Evolutionary conservation across 35 echinoderm and acorn worm genomes (phyloP).

Genomic region (Apostichopus japonicus): DNA sequence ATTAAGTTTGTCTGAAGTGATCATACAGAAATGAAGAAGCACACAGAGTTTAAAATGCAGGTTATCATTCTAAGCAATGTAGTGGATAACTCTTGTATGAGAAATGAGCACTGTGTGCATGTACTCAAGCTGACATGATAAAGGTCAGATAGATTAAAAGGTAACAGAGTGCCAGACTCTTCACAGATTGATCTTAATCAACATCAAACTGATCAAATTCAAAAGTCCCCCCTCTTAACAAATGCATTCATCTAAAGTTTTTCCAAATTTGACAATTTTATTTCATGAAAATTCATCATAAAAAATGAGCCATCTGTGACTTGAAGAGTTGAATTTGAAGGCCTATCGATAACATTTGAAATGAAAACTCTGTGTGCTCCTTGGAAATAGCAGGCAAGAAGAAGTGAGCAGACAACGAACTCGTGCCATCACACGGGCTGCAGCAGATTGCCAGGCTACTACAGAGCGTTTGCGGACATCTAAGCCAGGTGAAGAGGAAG

Average conservation of each 20-base stretch:
- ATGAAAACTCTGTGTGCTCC: slow-evolving; percentile 1
- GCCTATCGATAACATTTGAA: background rate
- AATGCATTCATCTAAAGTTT: no score
- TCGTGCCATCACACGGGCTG: slow-evolving; percentile 60
- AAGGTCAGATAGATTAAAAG: no score
- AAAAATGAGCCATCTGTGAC: background rate
- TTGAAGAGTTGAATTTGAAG: background rate
- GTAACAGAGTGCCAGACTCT: no score
- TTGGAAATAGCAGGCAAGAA: slow-evolving; percentile 15
- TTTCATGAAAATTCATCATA: no score
- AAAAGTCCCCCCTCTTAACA: no score
- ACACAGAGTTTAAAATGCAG: background rate
- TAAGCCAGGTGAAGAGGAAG: slow-evolving; percentile 40
- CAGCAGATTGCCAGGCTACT: slow-evolving; percentile 67
- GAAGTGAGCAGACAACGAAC: slow-evolving; percentile 47
- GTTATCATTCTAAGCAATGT: no score
- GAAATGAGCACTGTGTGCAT: no score
- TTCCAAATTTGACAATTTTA: no score
- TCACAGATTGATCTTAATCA: no score
- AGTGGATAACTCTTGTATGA: no score
- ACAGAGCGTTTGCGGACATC: slow-evolving; percentile 44
- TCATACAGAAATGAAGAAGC: background rate
- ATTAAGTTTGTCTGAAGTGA: slow-evolving; percentile 6
- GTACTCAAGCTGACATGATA: no score
- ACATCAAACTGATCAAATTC: no score